phyloP scores from a whole-genome alignment of 1,140 invertebrate species.

The Atta texana region DNA sequence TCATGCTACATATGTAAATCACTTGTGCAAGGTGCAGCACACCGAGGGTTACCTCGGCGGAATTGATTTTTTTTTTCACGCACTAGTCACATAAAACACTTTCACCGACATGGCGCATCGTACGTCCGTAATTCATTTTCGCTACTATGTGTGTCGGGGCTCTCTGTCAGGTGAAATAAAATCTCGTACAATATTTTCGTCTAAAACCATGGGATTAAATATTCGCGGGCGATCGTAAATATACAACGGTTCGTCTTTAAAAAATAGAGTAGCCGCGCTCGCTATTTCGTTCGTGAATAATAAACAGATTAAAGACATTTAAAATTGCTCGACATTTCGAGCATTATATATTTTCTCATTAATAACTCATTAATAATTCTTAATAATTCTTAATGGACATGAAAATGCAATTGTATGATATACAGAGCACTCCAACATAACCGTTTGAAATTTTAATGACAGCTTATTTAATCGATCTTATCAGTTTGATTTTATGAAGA shows the following conservation, averaged over 20 bases:
- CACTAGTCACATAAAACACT: conserved; percentile 51
- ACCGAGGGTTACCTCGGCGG: conserved; percentile 12
- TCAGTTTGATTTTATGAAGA: background rate
- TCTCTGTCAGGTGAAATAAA: conserved; percentile 20
- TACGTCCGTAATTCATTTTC: conserved; percentile 41
- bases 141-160: background rate
- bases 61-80: conserved; percentile 33
- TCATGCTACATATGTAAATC: conserved; percentile 43
- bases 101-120: conserved; percentile 49
- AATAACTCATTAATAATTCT: no score
- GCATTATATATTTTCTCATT: background rate
- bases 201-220: conserved; percentile 27
- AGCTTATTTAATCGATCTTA: conserved; percentile 12
- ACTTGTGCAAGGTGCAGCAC: conserved; percentile 39
- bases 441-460: conserved; percentile 23
- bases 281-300: background rate
- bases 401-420: background rate
- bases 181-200: conserved; percentile 22
- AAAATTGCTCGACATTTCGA: background rate
- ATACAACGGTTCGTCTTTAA: background rate
- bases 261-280: background rate
- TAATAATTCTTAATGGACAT: no score
- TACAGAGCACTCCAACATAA: background rate
- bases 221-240: conserved; percentile 25
- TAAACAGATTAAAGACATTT: background rate